These are phyloP conservation scores for Chrysolina haemoptera DNA, from an alignment of 2,888 invertebrate species.

Conservation along the genomic window DNA sequence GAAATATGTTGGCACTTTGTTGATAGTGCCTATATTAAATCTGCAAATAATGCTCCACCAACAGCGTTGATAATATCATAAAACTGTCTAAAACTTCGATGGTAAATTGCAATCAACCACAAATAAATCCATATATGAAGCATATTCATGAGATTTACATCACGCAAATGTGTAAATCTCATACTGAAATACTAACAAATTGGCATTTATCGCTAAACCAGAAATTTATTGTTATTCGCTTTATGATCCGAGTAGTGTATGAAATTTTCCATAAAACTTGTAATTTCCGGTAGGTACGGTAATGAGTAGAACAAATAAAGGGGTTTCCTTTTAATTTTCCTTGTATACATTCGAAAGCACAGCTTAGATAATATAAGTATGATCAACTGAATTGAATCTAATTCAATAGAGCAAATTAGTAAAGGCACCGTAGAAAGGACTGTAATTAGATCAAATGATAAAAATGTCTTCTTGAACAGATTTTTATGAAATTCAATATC, in stretches of 20 bases:
- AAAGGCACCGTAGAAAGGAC: too few species aligned
- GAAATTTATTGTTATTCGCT: constrained; percentile 24
- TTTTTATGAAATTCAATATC: too few species aligned
- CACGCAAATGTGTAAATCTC: constrained; percentile 40
- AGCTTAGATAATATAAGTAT: too few species aligned
- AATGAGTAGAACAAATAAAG: too few species aligned
- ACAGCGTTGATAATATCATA: constrained; percentile 34
- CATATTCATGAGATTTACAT: constrained; percentile 39
- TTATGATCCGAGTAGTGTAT: constrained; percentile 19
- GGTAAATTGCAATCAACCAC: constrained; percentile 37
- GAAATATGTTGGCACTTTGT: neutral
- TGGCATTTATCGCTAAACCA: constrained; percentile 25
- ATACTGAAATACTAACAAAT: constrained; percentile 30
- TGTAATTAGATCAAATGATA: too few species aligned
- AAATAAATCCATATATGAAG: constrained; percentile 39
- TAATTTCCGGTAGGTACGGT: neutral
- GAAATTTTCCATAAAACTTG: constrained; percentile 3
- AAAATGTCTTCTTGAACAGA: too few species aligned
- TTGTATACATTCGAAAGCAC: too few species aligned
- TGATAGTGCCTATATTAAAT: constrained; percentile 1
- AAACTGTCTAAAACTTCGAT: constrained; percentile 34
- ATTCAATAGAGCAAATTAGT: too few species aligned
- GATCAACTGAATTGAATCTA: too few species aligned
- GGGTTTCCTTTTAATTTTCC: neutral
- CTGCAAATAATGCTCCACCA: constrained; percentile 7